These are phyloP conservation scores for Oenanthe melanoleuca DNA, from an alignment of 2,113 vertebrate species.

Conservation along the genomic window DNA sequence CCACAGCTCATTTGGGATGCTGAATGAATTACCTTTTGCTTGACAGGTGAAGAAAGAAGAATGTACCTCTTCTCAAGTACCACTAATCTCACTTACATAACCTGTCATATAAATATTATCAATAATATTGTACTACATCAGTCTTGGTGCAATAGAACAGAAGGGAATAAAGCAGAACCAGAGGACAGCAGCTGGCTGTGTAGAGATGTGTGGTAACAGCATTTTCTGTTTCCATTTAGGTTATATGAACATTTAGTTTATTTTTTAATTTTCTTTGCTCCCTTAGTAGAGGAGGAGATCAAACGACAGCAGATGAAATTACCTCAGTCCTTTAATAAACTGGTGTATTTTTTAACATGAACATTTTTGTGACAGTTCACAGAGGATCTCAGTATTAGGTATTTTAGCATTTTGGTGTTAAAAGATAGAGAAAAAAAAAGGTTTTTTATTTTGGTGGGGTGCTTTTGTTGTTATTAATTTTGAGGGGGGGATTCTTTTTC, in stretches of 20 bases:
- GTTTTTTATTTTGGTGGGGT: background rate
- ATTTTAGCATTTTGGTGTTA: background rate
- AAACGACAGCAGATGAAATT: background rate
- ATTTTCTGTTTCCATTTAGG: background rate
- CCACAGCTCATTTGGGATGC: background rate
- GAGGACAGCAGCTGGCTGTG: background rate
- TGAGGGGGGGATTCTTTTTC: accelerated
- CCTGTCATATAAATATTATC: background rate
- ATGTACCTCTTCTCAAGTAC: background rate
- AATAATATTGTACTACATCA: background rate
- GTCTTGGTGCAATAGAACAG: background rate
- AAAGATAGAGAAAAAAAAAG: background rate
- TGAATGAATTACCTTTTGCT: background rate
- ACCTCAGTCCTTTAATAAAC: background rate
- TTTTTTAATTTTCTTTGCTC: background rate
- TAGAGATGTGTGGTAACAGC: background rate
- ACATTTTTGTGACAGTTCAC: background rate
- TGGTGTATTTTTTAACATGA: background rate
- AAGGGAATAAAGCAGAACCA: background rate
- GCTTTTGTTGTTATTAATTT: background rate
- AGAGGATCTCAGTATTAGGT: background rate
- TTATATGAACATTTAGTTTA: background rate
- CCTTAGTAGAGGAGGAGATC: background rate
- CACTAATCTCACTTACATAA: background rate
- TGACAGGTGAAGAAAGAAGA: background rate